Conservation (phyloP, 2,797 vertebrate species). For the Brachyalestes nurse region DNA sequence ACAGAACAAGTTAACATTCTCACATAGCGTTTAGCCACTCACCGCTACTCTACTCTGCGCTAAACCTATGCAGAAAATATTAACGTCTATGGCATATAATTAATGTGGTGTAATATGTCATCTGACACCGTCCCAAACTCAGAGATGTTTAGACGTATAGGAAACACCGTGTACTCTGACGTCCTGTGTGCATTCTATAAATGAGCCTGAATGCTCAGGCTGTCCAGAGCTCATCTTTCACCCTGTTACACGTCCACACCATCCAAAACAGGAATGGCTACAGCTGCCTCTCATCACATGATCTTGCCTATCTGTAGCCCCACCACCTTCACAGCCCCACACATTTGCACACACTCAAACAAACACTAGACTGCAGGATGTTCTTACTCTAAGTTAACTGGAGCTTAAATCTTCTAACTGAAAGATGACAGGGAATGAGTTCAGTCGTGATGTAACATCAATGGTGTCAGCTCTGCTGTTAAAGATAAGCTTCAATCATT, state of each 20-base stretch:
- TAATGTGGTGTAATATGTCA: neutral
- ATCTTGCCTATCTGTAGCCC: constrained; percentile 49
- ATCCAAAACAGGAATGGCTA: constrained; percentile 46
- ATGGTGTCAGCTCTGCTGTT: neutral
- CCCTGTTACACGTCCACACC: constrained; percentile 19
- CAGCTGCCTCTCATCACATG: constrained; percentile 58
- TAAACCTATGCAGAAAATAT: neutral
- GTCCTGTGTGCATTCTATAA: constrained; percentile 47
- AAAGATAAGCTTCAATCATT: neutral
- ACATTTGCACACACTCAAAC: constrained; percentile 32
- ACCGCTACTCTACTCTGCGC: neutral
- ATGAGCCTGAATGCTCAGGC: constrained; percentile 31
- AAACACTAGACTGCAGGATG: constrained; percentile 9
- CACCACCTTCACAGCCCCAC: constrained; percentile 23
- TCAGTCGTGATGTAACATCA: neutral
- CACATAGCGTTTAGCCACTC: neutral
- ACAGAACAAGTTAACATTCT: neutral
- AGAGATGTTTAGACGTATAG: neutral
- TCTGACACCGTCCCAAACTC: neutral
- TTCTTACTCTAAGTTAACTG: neutral
- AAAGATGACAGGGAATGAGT: constrained; percentile 3
- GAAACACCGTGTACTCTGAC: constrained; percentile 39
- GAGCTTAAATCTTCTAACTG: constrained; percentile 22
- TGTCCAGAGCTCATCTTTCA: constrained; percentile 47
- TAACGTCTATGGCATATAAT: neutral